phyloP scores from a whole-genome alignment of 2,888 invertebrate genomes.

The Cantharis rustica region DNA sequence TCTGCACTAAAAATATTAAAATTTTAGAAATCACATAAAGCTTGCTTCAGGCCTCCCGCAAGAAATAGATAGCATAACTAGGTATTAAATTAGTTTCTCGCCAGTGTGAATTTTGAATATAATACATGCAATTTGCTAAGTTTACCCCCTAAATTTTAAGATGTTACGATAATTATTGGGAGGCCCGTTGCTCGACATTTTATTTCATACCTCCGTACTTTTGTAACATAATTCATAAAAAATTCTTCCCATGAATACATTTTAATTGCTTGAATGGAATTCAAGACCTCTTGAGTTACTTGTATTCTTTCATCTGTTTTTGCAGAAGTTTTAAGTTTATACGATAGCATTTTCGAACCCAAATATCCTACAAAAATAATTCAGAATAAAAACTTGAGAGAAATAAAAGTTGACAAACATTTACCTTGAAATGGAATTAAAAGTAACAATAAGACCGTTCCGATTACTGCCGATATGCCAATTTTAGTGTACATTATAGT shows the following conservation, averaged over 20 bases:
- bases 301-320: background rate
- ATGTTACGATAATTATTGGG: too few species aligned
- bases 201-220: background rate
- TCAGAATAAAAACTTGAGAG: background rate
- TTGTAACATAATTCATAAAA: background rate
- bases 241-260: background rate
- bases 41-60: background rate
- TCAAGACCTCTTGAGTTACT: background rate
- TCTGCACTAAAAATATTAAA: constrained; percentile 63
- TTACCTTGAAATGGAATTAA: background rate
- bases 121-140: too few species aligned
- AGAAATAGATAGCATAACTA: background rate
- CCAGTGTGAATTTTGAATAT: too few species aligned
- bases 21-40: background rate
- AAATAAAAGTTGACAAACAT: background rate
- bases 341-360: background rate
- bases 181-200: background rate
- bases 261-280: constrained; percentile 1
- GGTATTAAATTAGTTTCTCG: too few species aligned
- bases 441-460: background rate
- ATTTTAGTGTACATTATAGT: constrained; percentile 66
- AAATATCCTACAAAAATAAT: background rate
- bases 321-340: background rate
- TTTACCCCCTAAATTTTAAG: too few species aligned
- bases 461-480: constrained; percentile 50